Evolutionary conservation across 2,797 vertebrate genomes (phyloP).

Genomic region (Distichodus sexfasciatus): DNA sequence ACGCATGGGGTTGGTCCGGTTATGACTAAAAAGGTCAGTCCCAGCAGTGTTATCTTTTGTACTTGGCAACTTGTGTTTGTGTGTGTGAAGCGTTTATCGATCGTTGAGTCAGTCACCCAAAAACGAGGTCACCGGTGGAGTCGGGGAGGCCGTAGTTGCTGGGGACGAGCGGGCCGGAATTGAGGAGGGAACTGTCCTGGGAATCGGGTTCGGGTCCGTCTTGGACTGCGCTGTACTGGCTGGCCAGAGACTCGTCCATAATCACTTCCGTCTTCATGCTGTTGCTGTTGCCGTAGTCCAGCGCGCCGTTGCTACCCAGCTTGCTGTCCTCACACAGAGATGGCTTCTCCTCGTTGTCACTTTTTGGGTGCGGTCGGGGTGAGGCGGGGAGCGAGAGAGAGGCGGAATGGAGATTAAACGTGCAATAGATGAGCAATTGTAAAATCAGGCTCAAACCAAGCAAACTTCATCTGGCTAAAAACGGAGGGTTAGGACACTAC

Average conservation of each 20-base stretch:
- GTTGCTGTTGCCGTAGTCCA: conserved; percentile 85
- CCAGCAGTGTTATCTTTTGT: conserved; percentile 29
- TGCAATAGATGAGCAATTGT: too few species aligned
- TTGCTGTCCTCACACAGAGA: conserved; percentile 88
- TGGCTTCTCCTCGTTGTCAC: conserved; percentile 88
- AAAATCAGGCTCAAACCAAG: too few species aligned
- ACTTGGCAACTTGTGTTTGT: conserved; percentile 37
- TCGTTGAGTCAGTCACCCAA: conserved; percentile 38
- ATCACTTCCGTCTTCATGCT: conserved; percentile 86
- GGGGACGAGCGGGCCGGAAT: conserved; percentile 52
- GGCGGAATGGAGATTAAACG: too few species aligned
- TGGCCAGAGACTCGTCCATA: conserved; percentile 86
- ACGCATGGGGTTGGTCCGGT: conserved; percentile 31
- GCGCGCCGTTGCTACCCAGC: conserved; percentile 80
- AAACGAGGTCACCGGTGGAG: conserved; percentile 65
- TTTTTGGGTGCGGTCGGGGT: conserved; percentile 45
- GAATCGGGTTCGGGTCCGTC: conserved; percentile 68
- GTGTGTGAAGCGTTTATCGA: conserved; percentile 23
- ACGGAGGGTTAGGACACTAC: too few species aligned
- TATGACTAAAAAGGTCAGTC: conserved; percentile 38
- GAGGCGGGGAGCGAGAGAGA: neutral
- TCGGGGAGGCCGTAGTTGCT: conserved; percentile 69
- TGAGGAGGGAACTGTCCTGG: conserved; percentile 75
- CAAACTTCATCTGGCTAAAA: too few species aligned
- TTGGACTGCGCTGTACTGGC: conserved; percentile 84